Percentiles rank a stretch among this genome's conserved stretches.
These are phyloP conservation scores for Nematolebias whitei DNA, from an alignment of 2,113 vertebrate genomes.

Conservation along the genomic window DNA sequence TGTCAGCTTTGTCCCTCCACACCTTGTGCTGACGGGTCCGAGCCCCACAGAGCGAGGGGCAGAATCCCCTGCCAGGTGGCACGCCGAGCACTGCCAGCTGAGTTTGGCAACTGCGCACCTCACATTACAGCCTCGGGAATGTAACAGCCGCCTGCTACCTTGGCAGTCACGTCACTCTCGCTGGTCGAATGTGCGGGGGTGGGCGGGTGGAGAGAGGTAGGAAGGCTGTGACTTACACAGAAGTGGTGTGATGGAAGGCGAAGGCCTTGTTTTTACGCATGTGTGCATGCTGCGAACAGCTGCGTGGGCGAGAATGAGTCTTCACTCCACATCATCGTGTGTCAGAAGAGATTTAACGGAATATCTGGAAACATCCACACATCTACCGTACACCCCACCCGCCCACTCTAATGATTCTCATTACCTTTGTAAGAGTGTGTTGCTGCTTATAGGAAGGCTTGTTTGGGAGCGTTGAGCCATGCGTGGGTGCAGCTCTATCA, in stretches of 20 bases:
- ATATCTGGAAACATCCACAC: constrained; percentile 59
- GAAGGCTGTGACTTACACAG: constrained; percentile 30
- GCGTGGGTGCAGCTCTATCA: constrained; percentile 59
- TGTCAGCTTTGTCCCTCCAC: constrained; percentile 64
- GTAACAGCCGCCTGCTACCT: constrained; percentile 75
- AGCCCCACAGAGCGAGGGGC: constrained; percentile 44
- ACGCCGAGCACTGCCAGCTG: constrained; percentile 55
- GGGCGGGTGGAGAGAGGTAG: neutral
- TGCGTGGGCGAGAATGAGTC: constrained; percentile 71
- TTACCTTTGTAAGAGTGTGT: constrained; percentile 72
- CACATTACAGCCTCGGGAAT: constrained; percentile 77
- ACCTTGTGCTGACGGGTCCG: constrained; percentile 54
- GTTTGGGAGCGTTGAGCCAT: constrained; percentile 55
- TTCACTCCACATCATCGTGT: constrained; percentile 62
- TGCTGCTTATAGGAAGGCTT: constrained; percentile 62
- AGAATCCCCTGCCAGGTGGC: constrained; percentile 61
- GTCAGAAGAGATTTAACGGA: constrained; percentile 62
- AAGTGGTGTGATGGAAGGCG: constrained; percentile 41
- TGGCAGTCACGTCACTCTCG: constrained; percentile 75
- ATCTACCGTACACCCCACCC: constrained; percentile 48
- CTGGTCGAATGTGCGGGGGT: constrained; percentile 49
- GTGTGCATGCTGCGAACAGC: constrained; percentile 50
- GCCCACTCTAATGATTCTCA: constrained; percentile 76
- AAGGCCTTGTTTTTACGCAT: constrained; percentile 36
- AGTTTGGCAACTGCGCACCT: constrained; percentile 52